These are phyloP conservation scores for Catharus ustulatus DNA, from an alignment of 2,797 vertebrate genomes.

Conservation along the genomic window DNA sequence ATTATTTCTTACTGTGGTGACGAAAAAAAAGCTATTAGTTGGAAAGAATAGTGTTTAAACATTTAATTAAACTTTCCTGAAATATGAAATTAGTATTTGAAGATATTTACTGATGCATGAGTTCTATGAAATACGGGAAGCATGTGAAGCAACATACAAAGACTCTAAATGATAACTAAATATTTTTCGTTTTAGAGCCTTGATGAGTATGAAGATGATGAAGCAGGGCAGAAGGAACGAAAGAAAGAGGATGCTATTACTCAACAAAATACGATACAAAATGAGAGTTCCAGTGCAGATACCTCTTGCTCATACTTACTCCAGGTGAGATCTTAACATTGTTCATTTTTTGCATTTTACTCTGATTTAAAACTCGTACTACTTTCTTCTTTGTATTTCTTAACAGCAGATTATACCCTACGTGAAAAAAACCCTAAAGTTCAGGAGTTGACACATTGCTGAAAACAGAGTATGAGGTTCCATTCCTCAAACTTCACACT, in stretches of 20 bases:
- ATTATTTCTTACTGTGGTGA: background rate
- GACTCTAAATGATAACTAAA: background rate
- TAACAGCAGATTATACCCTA: background rate
- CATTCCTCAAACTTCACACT: background rate
- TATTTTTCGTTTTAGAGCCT: conserved; percentile 81
- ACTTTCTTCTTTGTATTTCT: background rate
- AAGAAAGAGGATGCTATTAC: conserved; percentile 89
- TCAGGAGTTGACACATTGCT: background rate
- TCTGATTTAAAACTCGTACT: background rate
- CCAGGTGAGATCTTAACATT: conserved; percentile 78
- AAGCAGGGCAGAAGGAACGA: conserved; percentile 85
- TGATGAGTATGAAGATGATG: conserved; percentile 95
- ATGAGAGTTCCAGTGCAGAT: conserved; percentile 86
- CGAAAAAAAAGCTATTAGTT: background rate
- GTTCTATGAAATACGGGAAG: background rate
- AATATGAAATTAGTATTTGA: background rate
- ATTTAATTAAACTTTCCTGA: background rate
- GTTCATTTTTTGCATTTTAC: background rate
- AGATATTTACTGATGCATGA: background rate
- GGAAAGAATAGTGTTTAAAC: background rate
- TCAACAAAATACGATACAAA: conserved; percentile 93
- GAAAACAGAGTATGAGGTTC: background rate
- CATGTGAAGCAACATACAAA: background rate
- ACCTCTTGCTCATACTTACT: conserved; percentile 73
- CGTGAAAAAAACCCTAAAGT: background rate